Evolutionary conservation across 2,888 invertebrate species (phyloP), one percentile per base, ranked within the genome.

Genomic region (Drymonia ruficornis): DNA sequence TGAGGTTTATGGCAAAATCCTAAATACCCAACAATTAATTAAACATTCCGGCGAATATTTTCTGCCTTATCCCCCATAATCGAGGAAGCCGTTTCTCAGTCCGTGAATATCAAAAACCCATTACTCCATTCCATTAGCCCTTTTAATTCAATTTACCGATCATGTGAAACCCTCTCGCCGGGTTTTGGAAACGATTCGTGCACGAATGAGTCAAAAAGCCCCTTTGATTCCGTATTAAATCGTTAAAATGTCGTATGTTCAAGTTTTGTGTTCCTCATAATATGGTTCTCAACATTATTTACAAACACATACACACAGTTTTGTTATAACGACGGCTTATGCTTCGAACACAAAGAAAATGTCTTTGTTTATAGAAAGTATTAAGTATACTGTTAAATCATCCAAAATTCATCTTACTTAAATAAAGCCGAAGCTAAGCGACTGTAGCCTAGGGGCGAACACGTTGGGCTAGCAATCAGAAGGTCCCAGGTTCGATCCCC

Each of bases 121-220:
- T 29, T 45, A 45, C 50, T 58, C 50, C 40, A 61, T 55, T 43
- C 57, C 48, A 64, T 61, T 64, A 64, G 48, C 48, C 53, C 19
- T 53, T 23, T 58, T 58, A 55, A 64, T 61, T 65, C 55, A 57
- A 61, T 61, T 52, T 53, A 58, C 34, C 23, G 45, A 55, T 44
- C 36, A 42, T 6, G 31, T 28, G 16, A 23, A 58, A 47, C 19
- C 53, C 42, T 56, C 31, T 52, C 36, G 1, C 34, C 23, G 31
- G 31, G 31, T 31, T 51, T 47, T 61, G 50, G 46, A 52, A 44
- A 19, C 43, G 12, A 43, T 43, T 43, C n/a, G n/a, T 38, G 12
- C 31, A n/a, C 4, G 38, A 38, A 38, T 7, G 43, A 16, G 43
- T 19, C 19, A 19, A 16, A 16, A 43, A 43, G 12, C 43, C 19